These are phyloP conservation scores for Tiaroga cobitis DNA, from an alignment of 2,797 vertebrate genomes.

Conservation along the genomic window DNA sequence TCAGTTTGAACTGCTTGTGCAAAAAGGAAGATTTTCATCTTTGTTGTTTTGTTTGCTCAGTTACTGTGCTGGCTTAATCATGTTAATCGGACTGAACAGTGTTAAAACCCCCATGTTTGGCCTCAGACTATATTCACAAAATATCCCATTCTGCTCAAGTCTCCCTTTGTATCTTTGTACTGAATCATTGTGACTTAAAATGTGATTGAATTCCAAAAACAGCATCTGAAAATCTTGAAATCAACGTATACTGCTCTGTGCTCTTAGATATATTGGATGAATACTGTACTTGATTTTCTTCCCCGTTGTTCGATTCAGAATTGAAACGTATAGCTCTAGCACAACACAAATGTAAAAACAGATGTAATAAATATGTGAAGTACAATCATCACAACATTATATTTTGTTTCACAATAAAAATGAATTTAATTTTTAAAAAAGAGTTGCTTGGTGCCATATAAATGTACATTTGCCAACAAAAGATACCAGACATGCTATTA, in stretches of 20 bases:
- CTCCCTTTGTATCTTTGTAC: constrained; percentile 6
- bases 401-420: constrained; percentile 62
- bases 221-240: constrained; percentile 19
- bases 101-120: not conserved
- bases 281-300: not conserved
- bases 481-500: not conserved
- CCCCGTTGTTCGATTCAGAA: not conserved
- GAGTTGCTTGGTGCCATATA: constrained; percentile 32
- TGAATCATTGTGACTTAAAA: not conserved
- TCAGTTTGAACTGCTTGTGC: constrained; percentile 12
- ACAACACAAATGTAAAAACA: constrained; percentile 19
- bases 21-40: constrained; percentile 14
- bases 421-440: not conserved
- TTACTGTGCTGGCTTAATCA: constrained; percentile 38
- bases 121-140: not conserved
- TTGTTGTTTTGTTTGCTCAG: constrained; percentile 11
- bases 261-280: constrained; percentile 22
- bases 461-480: constrained; percentile 34
- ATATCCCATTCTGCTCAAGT: not conserved
- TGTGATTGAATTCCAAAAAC: not conserved
- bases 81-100: constrained; percentile 2
- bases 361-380: constrained; percentile 67
- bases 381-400: constrained; percentile 59
- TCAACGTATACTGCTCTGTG: not conserved
- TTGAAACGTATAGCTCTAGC: constrained; percentile 32